Evolutionary conservation across 1,140 invertebrate genomes (phyloP), one percentile per base, ranked within the genome.

Genomic region (Drosophila quadrilineata): DNA sequence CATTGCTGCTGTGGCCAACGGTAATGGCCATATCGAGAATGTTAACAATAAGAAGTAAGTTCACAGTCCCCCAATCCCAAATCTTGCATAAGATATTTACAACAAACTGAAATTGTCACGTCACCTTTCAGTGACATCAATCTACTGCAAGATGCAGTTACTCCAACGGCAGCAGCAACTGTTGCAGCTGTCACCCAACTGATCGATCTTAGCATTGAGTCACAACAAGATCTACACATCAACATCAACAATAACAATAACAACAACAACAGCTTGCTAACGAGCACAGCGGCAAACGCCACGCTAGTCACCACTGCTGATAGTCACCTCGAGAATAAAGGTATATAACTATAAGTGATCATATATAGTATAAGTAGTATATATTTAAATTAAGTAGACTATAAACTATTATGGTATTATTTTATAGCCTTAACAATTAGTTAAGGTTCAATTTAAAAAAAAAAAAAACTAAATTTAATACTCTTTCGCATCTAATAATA

Each of bases 321-420:
- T 89, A 89, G 88, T 89, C 88, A 89, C n/a, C n/a, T n/a, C 80
- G 88, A 89, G 70, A 89, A 82, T 87, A 88, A 85, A 89, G 88
- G 88, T 89, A 53, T 9, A n/a, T 40, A 38, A 6, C 9, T n/a
- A 3, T 40, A 40, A 21, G 1, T n/a, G n/a, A n/a, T n/a, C n/a
- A n/a, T n/a, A n/a, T n/a, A n/a, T n/a, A n/a, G n/a, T n/a, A n/a
- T n/a, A n/a, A n/a, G n/a, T n/a, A n/a, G n/a, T n/a, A n/a, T n/a
- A n/a, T n/a, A n/a, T n/a, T n/a, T n/a, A n/a, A n/a, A n/a, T n/a
- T n/a, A n/a, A n/a, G n/a, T n/a, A n/a, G n/a, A n/a, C n/a, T n/a
- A n/a, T n/a, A n/a, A n/a, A n/a, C n/a, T n/a, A n/a, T 14, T 14
- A 10, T 35, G 2, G 6, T 35, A 14, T 16, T 38, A 21, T 38